Conservation (phyloP, 2,888 invertebrate species). For the Hirtodrosophila confusa region DNA sequence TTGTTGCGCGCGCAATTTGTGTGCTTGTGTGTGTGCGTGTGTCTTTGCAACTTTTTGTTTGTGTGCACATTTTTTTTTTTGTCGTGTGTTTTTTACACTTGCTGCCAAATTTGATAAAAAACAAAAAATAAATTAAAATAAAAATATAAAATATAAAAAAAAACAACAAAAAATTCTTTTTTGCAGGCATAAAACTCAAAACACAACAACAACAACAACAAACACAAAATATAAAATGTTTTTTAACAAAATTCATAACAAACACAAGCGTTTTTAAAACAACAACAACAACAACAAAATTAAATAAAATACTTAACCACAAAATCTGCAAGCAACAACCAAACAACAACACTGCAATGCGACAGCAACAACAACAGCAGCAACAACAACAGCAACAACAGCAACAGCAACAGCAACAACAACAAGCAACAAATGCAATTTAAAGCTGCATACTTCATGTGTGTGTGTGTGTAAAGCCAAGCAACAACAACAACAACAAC, state of each 20-base stretch:
- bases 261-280: slow-evolving; percentile 61
- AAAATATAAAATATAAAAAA: neutral
- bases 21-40: slow-evolving; percentile 12
- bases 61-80: slow-evolving; percentile 8
- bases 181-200: slow-evolving; percentile 75
- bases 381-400: slow-evolving; percentile 14
- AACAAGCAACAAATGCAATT: slow-evolving; percentile 47
- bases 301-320: slow-evolving; percentile 20
- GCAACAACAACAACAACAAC: slow-evolving; percentile 18
- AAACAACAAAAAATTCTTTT: slow-evolving; percentile 14
- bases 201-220: slow-evolving; percentile 57
- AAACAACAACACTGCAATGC: slow-evolving; percentile 54
- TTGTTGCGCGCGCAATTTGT: slow-evolving; percentile 54
- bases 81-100: slow-evolving; percentile 9
- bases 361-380: slow-evolving; percentile 27
- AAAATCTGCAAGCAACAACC: slow-evolving; percentile 2
- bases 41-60: slow-evolving; percentile 21
- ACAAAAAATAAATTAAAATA: no score
- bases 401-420: slow-evolving; percentile 31
- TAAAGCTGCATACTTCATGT: slow-evolving; percentile 55
- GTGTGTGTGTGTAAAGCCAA: slow-evolving; percentile 64
- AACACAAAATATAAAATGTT: slow-evolving; percentile 51
- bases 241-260: slow-evolving; percentile 59
- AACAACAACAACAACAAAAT: slow-evolving; percentile 30
- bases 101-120: no score